These are phyloP conservation scores for Brachypalpus laphriformis DNA, from an alignment of 2,888 invertebrate species.

Conservation along the genomic window DNA sequence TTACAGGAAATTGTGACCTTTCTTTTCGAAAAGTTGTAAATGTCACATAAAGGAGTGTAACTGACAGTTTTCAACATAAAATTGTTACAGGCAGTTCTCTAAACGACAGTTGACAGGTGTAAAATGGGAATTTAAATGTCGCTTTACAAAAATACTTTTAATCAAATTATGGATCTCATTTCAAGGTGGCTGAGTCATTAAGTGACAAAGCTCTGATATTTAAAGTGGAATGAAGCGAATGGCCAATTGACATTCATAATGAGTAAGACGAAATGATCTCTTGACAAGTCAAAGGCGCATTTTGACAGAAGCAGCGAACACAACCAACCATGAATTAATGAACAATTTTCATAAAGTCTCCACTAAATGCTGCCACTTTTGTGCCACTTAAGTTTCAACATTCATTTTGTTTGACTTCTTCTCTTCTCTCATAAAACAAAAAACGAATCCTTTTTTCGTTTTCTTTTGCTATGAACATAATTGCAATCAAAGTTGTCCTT, in stretches of 20 bases:
- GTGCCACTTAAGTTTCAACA: constrained; percentile 37
- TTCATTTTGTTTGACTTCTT: not conserved
- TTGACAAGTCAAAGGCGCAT: no score
- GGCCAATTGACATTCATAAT: no score
- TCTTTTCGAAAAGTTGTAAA: not conserved
- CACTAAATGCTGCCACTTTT: constrained; percentile 38
- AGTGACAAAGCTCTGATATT: no score
- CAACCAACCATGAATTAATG: not conserved
- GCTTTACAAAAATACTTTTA: no score
- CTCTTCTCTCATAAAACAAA: not conserved
- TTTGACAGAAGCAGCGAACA: no score
- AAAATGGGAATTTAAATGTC: no score
- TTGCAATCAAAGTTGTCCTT: constrained; percentile 61
- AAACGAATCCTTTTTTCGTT: constrained; percentile 10
- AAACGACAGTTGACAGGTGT: no score
- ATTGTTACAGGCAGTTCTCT: not conserved
- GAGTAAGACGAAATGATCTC: no score
- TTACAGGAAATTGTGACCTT: not conserved
- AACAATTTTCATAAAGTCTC: constrained; percentile 43
- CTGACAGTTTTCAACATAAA: not conserved
- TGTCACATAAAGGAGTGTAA: no score
- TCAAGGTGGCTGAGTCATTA: no score
- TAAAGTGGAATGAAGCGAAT: not conserved
- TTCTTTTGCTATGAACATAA: constrained; percentile 40
- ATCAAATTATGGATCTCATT: no score